Conservation (phyloP, 92 coral and sea anemone genomes). For the Parazoanthus atlanticus region DNA sequence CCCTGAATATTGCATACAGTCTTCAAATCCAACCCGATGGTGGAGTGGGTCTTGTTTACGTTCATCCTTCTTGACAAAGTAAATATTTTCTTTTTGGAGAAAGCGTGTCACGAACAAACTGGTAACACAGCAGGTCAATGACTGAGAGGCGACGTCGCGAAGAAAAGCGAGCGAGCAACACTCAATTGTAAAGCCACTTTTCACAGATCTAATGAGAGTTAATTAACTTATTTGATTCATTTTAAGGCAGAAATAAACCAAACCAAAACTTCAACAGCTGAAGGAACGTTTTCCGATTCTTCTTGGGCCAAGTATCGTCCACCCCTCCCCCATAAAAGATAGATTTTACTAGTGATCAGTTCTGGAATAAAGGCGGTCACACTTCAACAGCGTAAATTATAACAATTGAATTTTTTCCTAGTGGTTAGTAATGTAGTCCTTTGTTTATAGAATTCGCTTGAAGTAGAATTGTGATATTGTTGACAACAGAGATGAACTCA, state of each 20-base stretch:
- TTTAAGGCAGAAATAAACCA: neutral
- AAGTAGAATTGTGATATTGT: neutral
- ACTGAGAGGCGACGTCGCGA: neutral
- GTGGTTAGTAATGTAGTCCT: neutral
- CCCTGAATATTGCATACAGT: neutral
- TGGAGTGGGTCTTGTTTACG: neutral
- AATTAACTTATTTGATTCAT: too few relatives aligned
- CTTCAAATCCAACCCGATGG: neutral
- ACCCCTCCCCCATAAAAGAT: neutral
- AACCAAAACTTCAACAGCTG: too few relatives aligned
- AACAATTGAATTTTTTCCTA: too few relatives aligned
- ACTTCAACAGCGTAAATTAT: neutral
- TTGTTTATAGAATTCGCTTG: neutral
- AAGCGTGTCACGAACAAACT: too few relatives aligned
- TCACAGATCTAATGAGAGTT: too few relatives aligned
- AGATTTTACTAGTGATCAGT: neutral
- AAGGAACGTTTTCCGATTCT: too few relatives aligned
- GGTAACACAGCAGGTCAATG: neutral
- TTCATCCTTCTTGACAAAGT: neutral
- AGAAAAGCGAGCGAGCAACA: neutral
- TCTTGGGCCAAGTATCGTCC: neutral
- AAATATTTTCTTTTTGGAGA: too few relatives aligned
- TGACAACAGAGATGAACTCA: neutral
- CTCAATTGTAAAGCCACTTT: neutral
- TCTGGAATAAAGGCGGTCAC: neutral